Conservation (phyloP, 2,888 invertebrate species). For the Thysanoteuthis rhombus region DNA sequence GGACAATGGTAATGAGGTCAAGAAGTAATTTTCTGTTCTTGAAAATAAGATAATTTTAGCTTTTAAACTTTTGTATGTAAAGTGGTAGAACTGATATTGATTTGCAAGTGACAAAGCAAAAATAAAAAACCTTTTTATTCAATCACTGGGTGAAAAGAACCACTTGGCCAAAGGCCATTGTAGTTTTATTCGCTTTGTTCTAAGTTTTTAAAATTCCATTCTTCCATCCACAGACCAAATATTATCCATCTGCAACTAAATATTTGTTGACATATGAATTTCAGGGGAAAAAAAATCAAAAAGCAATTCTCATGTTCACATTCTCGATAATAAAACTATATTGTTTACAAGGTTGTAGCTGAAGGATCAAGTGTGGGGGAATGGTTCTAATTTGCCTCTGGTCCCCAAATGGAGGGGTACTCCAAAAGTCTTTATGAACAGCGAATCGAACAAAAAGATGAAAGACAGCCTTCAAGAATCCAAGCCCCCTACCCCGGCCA, state of each 20-base stretch:
- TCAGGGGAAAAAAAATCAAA: background rate
- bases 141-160: background rate
- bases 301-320: background rate
- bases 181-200: background rate
- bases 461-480: too few relatives aligned
- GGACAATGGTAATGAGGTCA: background rate
- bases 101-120: background rate
- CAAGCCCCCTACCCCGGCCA: too few relatives aligned
- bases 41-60: background rate
- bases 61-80: background rate
- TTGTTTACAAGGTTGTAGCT: too few relatives aligned
- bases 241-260: background rate
- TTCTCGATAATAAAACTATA: background rate
- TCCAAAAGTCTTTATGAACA: too few relatives aligned
- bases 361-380: too few relatives aligned
- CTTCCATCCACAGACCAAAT: background rate
- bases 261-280: constrained; percentile 12
- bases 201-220: background rate
- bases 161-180: background rate
- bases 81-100: background rate
- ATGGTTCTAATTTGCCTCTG: too few relatives aligned
- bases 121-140: background rate
- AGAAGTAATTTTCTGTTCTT: background rate
- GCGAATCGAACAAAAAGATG: too few relatives aligned
- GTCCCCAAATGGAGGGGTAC: too few relatives aligned